A percentile compares a stretch with the other conserved stretches of the same genome.
Conservation (phyloP, 2,888 invertebrate species). For the Dorcus parallelipipedus region DNA sequence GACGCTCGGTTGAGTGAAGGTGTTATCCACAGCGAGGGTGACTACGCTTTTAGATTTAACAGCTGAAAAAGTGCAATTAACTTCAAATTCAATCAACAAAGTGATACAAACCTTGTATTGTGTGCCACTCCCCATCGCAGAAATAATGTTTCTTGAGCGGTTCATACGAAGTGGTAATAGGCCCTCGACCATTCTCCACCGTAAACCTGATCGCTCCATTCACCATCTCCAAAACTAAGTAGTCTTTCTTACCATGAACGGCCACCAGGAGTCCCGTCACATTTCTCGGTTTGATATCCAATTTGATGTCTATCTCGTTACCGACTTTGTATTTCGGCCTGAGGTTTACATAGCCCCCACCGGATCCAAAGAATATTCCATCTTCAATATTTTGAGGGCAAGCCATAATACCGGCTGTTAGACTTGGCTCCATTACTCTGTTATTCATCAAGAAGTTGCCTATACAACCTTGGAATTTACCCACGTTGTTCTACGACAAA, state of each 20-base stretch:
- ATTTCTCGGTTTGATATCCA: slow-evolving; percentile 85
- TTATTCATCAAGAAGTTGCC: slow-evolving; percentile 71
- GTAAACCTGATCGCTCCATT: slow-evolving; percentile 81
- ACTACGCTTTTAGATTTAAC: slow-evolving; percentile 89
- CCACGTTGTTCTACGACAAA: slow-evolving; percentile 35
- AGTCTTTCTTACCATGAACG: slow-evolving; percentile 80
- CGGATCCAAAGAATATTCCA: slow-evolving; percentile 81
- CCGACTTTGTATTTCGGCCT: slow-evolving; percentile 74
- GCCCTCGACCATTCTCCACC: slow-evolving; percentile 80
- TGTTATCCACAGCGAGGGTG: slow-evolving; percentile 80
- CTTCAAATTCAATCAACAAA: slow-evolving; percentile 20
- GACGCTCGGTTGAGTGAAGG: slow-evolving; percentile 69
- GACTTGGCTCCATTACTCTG: slow-evolving; percentile 60
- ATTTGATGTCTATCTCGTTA: slow-evolving; percentile 68
- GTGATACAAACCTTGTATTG: slow-evolving; percentile 61
- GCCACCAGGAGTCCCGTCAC: slow-evolving; percentile 81
- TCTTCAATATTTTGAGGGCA: slow-evolving; percentile 76
- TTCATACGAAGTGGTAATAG: slow-evolving; percentile 70
- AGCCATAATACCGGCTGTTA: slow-evolving; percentile 63
- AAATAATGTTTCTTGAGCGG: slow-evolving; percentile 65
- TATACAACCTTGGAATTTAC: slow-evolving; percentile 83
- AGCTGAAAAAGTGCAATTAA: slow-evolving; percentile 48
- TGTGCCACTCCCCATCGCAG: slow-evolving; percentile 96
- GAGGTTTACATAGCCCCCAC: slow-evolving; percentile 70
- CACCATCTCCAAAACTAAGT: slow-evolving; percentile 80